Percentiles rank a stretch among this genome's conserved stretches.
Conservation (phyloP, 1,140 invertebrate species). For the Solen grandis region DNA sequence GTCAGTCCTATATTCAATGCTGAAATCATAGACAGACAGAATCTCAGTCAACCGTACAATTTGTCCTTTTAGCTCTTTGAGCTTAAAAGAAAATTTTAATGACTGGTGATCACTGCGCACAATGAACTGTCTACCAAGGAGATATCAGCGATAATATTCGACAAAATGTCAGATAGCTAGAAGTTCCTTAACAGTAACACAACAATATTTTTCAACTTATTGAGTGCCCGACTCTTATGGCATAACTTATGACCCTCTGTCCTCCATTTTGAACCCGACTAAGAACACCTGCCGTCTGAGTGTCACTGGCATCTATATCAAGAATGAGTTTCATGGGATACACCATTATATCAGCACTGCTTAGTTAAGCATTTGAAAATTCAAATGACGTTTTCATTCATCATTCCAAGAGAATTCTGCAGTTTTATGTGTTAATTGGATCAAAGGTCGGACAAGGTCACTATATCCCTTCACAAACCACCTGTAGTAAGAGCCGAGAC, state of each 20-base stretch:
- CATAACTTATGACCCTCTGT: constrained; percentile 61
- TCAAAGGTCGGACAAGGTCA: background rate
- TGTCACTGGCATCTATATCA: constrained; percentile 60
- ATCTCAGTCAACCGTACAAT: constrained; percentile 64
- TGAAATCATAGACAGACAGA: constrained; percentile 62
- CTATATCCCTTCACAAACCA: background rate
- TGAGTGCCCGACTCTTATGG: constrained; percentile 54
- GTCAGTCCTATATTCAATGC: too few relatives aligned
- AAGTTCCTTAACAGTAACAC: constrained; percentile 61
- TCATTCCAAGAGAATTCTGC: background rate
- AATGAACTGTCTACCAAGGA: constrained; percentile 50
- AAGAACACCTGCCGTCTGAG: constrained; percentile 63
- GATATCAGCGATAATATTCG: constrained; percentile 55
- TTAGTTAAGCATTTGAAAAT: constrained; percentile 25
- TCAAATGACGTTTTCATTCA: constrained; percentile 16
- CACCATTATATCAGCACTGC: constrained; percentile 3
- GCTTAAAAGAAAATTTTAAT: constrained; percentile 54
- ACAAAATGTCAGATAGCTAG: constrained; percentile 47
- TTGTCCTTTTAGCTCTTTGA: constrained; percentile 52
- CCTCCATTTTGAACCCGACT: constrained; percentile 62
- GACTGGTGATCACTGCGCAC: too few relatives aligned
- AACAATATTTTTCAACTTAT: constrained; percentile 81
- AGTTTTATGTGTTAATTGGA: constrained; percentile 22
- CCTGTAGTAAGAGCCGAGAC: background rate
- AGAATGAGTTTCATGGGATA: constrained; percentile 53